Conservation (phyloP, 2,113 vertebrate species). For the Oncorhynchus mykiss region DNA sequence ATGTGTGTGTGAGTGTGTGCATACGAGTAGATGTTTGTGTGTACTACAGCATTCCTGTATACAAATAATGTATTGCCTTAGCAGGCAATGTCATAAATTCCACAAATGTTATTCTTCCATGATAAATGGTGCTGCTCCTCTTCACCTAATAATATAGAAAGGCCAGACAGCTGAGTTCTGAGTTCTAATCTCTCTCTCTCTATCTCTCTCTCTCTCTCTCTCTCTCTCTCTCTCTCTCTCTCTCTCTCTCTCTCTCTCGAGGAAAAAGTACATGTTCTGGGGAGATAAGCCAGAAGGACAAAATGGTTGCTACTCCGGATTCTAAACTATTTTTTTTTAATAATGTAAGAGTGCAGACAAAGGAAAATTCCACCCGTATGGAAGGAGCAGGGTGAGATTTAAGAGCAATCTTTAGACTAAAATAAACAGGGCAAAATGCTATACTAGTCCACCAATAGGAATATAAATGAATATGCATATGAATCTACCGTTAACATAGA, state of each 20-base stretch:
- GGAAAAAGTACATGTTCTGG: neutral
- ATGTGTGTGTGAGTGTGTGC: neutral
- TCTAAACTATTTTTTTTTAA: neutral
- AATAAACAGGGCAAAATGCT: too few species aligned
- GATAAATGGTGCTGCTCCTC: neutral
- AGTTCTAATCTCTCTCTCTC: neutral
- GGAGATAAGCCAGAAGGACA: constrained; percentile 15
- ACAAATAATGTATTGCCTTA: neutral
- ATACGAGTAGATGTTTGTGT: neutral
- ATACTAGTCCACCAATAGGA: too few species aligned
- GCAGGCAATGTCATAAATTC: too few species aligned
- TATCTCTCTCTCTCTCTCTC: neutral
- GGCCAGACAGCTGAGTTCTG: neutral
- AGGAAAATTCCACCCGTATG: neutral
- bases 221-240: neutral
- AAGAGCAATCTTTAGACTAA: too few species aligned
- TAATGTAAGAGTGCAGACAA: neutral
- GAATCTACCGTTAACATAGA: too few species aligned
- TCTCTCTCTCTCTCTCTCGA: neutral
- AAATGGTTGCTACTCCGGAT: constrained; percentile 4
- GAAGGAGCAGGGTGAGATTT: neutral
- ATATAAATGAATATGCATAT: too few species aligned
- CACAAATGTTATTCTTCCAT: neutral
- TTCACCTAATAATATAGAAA: neutral
- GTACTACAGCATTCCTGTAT: neutral